Base-by-base conservation (phyloP, 2,888 invertebrate species). In the Synergus itoensis region DNA sequence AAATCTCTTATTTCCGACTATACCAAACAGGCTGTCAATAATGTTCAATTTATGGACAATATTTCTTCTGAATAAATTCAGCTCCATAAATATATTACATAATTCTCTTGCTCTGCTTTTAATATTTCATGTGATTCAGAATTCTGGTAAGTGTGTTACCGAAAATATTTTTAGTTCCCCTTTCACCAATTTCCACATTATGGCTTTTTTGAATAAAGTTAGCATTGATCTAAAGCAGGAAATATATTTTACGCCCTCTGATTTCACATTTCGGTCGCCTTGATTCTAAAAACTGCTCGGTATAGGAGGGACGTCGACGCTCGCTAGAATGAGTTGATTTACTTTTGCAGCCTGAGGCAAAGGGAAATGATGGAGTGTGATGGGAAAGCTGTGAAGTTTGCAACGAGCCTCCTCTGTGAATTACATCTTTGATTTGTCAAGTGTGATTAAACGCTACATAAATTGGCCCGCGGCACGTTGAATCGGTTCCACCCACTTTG, bases 381-480 rank as follows among this genome's bases (percentile, higher is more conserved):
- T 80, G 79, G 83, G 79, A 77, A 79, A 79, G 76, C 65, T 67
- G 80, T 77, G 75, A 79, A 75, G 81, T 84, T 84, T 86, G 83
- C 78, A 83, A 81, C 82, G 80, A 80, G 81, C 79, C 80, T 80
- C 81, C 78, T 83, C 81, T 79, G 79, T 82, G 83, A 85, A 86
- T 85, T 83, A 85, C 81, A 84, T 80, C 84, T 85, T 84, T 86
- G 86, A 86, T 86, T 85, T 79, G 81, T 82, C 81, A 81, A 81
- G 83, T 85, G 84, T 86, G 84, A 86, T 85, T 85, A 86, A 87
- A 86, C 77, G 85, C 63, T 80, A 45, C 80, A 78, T 76, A 81
- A 86, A 84, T 85, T 82, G 82, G 81, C 81, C 79, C 76, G 80
- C 73, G 80, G 84, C 81, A 78, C 75, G 79, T 69, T 81, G 80